Evolutionary conservation across 2,888 invertebrate species (phyloP).

Genomic region (Lepidochitona cinerea): DNA sequence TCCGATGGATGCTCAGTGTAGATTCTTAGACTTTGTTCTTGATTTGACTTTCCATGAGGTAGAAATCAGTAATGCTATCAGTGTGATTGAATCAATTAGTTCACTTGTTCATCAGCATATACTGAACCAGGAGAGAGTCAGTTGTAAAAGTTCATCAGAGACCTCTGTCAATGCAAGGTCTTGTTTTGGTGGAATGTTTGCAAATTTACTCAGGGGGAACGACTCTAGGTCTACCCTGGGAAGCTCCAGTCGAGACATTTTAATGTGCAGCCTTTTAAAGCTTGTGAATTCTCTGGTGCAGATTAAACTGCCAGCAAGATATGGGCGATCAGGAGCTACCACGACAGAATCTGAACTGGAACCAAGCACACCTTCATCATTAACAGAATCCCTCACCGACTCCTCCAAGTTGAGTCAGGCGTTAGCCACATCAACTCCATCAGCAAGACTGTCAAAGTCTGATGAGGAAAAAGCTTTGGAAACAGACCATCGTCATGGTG

Average conservation of each 20-base stretch:
- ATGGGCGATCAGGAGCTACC: constrained; percentile 6
- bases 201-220: constrained; percentile 80
- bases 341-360: constrained; percentile 16
- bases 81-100: constrained; percentile 81
- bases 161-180: constrained; percentile 73
- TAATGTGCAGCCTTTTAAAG: constrained; percentile 66
- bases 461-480: constrained; percentile 73
- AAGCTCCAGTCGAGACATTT: constrained; percentile 60
- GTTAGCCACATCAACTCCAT: constrained; percentile 45
- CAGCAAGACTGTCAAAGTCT: constrained; percentile 40
- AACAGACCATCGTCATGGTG: constrained; percentile 76
- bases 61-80: constrained; percentile 81
- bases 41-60: constrained; percentile 79
- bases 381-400: constrained; percentile 52
- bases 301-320: constrained; percentile 36
- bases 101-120: constrained; percentile 64
- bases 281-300: constrained; percentile 63
- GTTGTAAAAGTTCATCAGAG: constrained; percentile 69
- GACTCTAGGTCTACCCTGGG: constrained; percentile 53
- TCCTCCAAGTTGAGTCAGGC: constrained; percentile 53
- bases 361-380: constrained; percentile 17
- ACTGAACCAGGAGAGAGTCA: constrained; percentile 60
- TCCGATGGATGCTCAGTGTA: constrained; percentile 83
- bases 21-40: constrained; percentile 79
- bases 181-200: constrained; percentile 81